A percentile compares a stretch with the other conserved stretches of the same genome.
Conservation (phyloP, 2,888 invertebrate genomes). For the Lordiphosa andalusiaca region DNA sequence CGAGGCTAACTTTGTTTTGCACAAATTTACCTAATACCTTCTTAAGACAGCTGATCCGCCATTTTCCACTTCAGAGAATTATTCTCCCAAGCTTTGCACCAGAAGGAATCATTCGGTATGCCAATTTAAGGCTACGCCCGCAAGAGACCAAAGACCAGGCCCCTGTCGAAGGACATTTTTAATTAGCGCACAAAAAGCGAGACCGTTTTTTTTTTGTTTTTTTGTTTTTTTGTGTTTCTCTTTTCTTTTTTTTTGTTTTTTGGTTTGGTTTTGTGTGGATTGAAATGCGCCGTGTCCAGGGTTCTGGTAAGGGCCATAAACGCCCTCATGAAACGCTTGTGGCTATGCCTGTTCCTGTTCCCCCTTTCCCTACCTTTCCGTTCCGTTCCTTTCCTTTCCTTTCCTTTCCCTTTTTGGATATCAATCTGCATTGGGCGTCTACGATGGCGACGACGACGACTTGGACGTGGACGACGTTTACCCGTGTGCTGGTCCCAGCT, state of each 20-base stretch:
- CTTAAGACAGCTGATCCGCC: background rate
- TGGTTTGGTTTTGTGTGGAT: constrained; percentile 33
- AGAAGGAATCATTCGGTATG: constrained; percentile 8
- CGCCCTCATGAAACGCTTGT: constrained; percentile 56
- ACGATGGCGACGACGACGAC: constrained; percentile 27
- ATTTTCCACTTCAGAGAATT: background rate
- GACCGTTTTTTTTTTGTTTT: constrained; percentile 5
- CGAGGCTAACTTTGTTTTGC: too few relatives aligned
- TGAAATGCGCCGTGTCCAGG: constrained; percentile 44
- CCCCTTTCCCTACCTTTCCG: constrained; percentile 26
- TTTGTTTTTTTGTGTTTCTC: background rate
- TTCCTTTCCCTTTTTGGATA: constrained; percentile 36
- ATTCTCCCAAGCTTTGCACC: background rate
- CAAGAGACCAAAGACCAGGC: constrained; percentile 15
- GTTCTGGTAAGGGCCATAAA: constrained; percentile 39
- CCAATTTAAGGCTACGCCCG: constrained; percentile 15
- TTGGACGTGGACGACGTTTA: constrained; percentile 21
- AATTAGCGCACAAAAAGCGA: constrained; percentile 59
- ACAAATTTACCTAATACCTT: too few relatives aligned
- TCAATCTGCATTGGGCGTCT: constrained; percentile 68
- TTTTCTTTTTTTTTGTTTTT: constrained; percentile 19
- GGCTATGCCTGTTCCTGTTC: constrained; percentile 37
- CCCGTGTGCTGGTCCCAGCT: constrained; percentile 10
- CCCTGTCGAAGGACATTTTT: constrained; percentile 62
- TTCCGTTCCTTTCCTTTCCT: background rate